These are phyloP conservation scores for Serrognathus titanus DNA, from an alignment of 2,888 invertebrate species.

Conservation along the genomic window DNA sequence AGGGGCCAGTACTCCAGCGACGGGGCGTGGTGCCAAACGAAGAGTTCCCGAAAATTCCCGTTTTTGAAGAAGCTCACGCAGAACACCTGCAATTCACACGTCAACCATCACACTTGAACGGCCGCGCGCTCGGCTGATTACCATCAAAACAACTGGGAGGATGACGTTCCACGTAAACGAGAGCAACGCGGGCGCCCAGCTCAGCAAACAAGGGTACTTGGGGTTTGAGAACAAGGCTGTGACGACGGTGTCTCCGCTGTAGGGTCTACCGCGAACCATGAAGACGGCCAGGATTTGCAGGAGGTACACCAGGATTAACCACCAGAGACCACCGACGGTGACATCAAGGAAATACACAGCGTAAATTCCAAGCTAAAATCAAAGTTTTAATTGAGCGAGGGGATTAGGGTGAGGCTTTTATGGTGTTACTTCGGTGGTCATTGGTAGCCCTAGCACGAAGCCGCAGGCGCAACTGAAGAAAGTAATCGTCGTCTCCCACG, in stretches of 20 bases:
- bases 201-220: conserved; percentile 49
- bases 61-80: conserved; percentile 70
- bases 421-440: conserved; percentile 76
- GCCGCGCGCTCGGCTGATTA: conserved; percentile 36
- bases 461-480: conserved; percentile 81
- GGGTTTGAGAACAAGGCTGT: conserved; percentile 58
- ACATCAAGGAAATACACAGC: conserved; percentile 84
- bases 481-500: conserved; percentile 80
- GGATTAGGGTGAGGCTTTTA: not conserved
- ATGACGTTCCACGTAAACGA: conserved; percentile 88
- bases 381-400: conserved; percentile 1
- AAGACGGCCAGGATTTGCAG: conserved; percentile 79
- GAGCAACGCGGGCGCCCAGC: conserved; percentile 65
- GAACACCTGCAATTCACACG: conserved; percentile 50
- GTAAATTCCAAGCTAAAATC: conserved; percentile 67
- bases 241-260: conserved; percentile 73
- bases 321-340: conserved; percentile 81
- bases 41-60: conserved; percentile 65
- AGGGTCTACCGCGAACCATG: conserved; percentile 81
- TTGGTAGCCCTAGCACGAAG: conserved; percentile 76
- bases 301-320: conserved; percentile 76
- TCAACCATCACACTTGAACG: too few relatives aligned
- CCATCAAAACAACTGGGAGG: conserved; percentile 76
- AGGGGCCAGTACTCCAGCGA: conserved; percentile 72
- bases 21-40: conserved; percentile 60